Evolutionary conservation across 2,113 vertebrate genomes (phyloP).

Genomic region (Octodon degus): DNA sequence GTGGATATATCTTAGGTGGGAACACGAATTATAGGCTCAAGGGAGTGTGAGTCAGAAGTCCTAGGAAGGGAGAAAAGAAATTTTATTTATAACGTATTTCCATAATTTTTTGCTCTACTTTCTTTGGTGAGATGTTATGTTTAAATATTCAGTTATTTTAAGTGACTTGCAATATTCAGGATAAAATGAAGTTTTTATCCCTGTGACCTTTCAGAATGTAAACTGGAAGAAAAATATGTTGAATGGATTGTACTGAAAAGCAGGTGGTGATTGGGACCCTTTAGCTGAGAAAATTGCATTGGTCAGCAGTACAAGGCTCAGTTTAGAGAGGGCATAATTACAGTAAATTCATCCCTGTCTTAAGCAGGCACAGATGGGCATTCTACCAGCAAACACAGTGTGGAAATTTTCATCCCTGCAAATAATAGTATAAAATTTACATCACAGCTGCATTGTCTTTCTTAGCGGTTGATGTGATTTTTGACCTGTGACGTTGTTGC

Average conservation of each 20-base stretch:
- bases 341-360: neutral
- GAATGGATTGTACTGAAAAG: neutral
- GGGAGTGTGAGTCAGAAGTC: neutral
- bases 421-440: neutral
- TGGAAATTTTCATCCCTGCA: neutral
- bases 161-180: conserved; percentile 26
- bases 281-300: neutral
- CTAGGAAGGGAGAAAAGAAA: neutral
- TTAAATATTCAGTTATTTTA: conserved; percentile 27
- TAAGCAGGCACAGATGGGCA: neutral
- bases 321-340: neutral
- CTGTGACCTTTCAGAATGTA: neutral
- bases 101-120: neutral
- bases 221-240: conserved; percentile 24
- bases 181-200: conserved; percentile 37
- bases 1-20: neutral
- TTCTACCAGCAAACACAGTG: neutral
- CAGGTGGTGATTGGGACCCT: neutral
- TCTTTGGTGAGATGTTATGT: neutral
- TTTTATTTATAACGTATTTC: neutral
- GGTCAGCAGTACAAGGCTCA: neutral
- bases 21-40: neutral
- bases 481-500: neutral
- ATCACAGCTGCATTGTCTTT: neutral
- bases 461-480: neutral